phyloP scores from a whole-genome alignment of 2,888 invertebrate genomes.

The Dicyrtoma fusca region DNA sequence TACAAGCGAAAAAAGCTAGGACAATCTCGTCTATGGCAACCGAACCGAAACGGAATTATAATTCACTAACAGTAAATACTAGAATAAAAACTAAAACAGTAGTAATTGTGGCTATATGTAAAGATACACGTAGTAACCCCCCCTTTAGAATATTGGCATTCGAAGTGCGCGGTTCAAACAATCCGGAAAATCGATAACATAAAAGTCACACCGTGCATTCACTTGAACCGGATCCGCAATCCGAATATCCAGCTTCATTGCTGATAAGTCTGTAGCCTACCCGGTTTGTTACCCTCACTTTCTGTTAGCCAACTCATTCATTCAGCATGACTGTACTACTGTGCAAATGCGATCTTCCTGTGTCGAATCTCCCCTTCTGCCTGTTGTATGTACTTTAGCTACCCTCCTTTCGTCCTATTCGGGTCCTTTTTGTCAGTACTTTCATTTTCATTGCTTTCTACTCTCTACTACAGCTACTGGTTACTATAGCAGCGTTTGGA shows the following conservation, averaged over 20 bases:
- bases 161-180: constrained; percentile 12
- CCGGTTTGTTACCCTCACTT: not conserved
- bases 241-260: no score
- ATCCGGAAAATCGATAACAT: not conserved
- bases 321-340: no score
- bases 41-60: no score
- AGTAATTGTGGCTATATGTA: not conserved
- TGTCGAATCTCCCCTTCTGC: not conserved
- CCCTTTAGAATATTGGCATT: not conserved
- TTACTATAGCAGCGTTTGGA: no score
- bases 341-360: no score
- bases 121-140: not conserved
- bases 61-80: not conserved
- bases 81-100: not conserved
- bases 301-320: not conserved
- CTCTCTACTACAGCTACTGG: no score
- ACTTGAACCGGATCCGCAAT: no score
- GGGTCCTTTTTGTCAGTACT: no score
- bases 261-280: not conserved
- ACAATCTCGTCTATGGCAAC: not conserved
- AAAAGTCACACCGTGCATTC: not conserved
- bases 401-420: no score
- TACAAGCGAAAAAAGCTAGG: no score
- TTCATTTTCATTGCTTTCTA: no score
- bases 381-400: not conserved